Evolutionary conservation across 1,140 invertebrate species (phyloP).

Genomic region (Subanguina moxae): DNA sequence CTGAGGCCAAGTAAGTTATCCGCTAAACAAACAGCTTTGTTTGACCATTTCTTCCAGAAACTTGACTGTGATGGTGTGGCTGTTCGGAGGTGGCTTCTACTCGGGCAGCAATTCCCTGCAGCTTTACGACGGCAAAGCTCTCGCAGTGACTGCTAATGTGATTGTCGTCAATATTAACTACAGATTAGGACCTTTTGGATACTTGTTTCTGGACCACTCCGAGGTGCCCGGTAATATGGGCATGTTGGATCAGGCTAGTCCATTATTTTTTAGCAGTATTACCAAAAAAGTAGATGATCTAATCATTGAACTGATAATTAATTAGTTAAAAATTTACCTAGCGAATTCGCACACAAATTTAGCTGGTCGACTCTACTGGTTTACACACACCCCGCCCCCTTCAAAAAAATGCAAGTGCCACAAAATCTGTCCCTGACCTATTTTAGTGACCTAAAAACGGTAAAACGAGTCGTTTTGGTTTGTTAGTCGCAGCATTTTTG

Average conservation of each 20-base stretch:
- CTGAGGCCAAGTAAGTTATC: conserved; percentile 31
- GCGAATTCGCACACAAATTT: no score
- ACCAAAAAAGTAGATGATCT: not conserved
- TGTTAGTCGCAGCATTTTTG: no score
- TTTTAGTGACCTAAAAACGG: no score
- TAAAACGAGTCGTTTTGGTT: no score
- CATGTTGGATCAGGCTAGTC: conserved; percentile 70
- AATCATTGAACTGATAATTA: no score
- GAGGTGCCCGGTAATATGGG: conserved; percentile 90
- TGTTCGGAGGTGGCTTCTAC: conserved; percentile 58
- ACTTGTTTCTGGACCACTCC: conserved; percentile 49
- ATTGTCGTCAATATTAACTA: conserved; percentile 59
- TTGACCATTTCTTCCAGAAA: conserved; percentile 40
- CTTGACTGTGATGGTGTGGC: conserved; percentile 58
- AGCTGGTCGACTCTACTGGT: no score
- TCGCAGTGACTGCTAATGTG: conserved; percentile 52
- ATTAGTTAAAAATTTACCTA: no score
- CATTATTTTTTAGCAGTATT: no score
- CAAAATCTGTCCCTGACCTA: no score
- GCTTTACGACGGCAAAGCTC: conserved; percentile 57
- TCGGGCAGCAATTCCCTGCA: conserved; percentile 54
- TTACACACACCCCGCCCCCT: no score
- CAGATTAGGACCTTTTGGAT: conserved; percentile 56
- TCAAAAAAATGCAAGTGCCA: no score
- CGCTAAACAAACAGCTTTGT: not conserved